These are phyloP conservation scores for Nebria brevicollis DNA, from an alignment of 2,888 invertebrate species.

Conservation along the genomic window DNA sequence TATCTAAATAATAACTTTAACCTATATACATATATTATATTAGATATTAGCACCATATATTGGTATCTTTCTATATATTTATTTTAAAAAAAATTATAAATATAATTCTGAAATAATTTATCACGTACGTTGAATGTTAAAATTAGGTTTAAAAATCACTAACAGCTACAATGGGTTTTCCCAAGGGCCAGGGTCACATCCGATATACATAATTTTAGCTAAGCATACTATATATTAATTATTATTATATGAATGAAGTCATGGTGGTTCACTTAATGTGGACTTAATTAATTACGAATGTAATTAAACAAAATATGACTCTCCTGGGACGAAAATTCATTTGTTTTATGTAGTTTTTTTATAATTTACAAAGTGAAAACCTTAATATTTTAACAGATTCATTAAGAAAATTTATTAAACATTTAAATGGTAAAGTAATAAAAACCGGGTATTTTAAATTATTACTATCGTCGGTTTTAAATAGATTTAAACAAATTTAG, in stretches of 20 bases:
- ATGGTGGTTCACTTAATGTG: not conserved
- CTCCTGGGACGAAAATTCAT: not conserved
- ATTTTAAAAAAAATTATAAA: no score
- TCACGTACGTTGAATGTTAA: no score
- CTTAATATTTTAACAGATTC: not conserved
- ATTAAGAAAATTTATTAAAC: not conserved
- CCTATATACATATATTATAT: no score
- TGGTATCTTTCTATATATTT: not conserved
- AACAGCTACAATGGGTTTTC: no score
- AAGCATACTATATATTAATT: not conserved
- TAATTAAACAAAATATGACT: not conserved
- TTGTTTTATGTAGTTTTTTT: not conserved
- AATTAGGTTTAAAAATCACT: no score
- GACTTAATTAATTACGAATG: not conserved
- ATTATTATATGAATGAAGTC: not conserved
- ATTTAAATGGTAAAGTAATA: not conserved
- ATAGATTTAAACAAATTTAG: no score
- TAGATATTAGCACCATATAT: no score
- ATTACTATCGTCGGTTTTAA: no score
- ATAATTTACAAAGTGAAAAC: not conserved
- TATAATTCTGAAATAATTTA: no score
- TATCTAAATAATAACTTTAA: no score
- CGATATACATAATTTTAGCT: not conserved
- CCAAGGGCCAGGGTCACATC: no score
- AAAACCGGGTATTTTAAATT: no score